Conservation (phyloP, 2,888 invertebrate species). For the Scelioninae gen. 1 region DNA sequence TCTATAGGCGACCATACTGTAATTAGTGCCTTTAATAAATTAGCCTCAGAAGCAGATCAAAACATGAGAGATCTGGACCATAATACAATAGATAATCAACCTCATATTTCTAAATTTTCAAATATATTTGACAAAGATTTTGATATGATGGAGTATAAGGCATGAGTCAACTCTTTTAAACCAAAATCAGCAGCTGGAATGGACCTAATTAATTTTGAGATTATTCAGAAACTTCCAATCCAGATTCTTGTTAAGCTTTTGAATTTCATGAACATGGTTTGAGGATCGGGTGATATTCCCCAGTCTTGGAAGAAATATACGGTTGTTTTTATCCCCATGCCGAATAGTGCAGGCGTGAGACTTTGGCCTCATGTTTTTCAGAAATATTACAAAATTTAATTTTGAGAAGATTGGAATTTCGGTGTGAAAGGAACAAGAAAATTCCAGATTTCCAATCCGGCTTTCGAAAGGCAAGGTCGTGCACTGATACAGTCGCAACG, state of each 20-base stretch:
- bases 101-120: background rate
- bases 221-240: constrained; percentile 8
- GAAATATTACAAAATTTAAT: constrained; percentile 1
- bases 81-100: background rate
- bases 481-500: too few species aligned
- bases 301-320: background rate
- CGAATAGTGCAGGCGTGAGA: background rate
- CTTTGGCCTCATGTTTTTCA: background rate
- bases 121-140: background rate
- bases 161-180: constrained; percentile 9
- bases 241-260: background rate
- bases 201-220: constrained; percentile 17
- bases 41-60: background rate
- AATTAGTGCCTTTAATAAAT: constrained; percentile 6
- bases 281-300: background rate
- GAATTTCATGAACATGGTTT: background rate
- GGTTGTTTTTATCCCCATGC: constrained; percentile 2
- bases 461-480: too few species aligned
- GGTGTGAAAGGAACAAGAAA: too few species aligned
- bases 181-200: constrained; percentile 9
- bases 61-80: background rate
- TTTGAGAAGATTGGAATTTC: background rate
- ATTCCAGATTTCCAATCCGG: too few species aligned
- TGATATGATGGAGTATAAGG: background rate
- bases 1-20: background rate